Evolutionary conservation across 1,140 invertebrate genomes (phyloP).

Genomic region (Mamestra configurata): DNA sequence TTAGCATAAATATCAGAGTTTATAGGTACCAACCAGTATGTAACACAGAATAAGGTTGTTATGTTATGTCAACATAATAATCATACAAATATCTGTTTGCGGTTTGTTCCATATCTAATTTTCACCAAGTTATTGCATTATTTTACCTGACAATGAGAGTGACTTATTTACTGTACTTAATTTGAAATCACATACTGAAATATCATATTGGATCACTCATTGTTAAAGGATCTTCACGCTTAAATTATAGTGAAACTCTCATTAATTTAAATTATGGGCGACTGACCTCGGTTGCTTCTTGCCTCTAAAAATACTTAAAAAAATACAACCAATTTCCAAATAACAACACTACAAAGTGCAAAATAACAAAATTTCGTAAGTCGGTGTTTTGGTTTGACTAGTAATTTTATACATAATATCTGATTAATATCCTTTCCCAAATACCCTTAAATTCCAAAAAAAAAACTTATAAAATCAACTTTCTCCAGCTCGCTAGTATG

Average conservation of each 20-base stretch:
- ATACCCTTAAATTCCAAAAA: too few relatives aligned
- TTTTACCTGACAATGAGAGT: conserved; percentile 4
- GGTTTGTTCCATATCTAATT: conserved; percentile 38
- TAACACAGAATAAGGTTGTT: conserved; percentile 1
- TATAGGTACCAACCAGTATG: background rate
- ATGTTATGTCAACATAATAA: conserved; percentile 33
- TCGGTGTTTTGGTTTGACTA: too few relatives aligned
- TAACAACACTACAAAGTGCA: too few relatives aligned
- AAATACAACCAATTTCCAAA: too few relatives aligned
- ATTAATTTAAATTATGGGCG: background rate
- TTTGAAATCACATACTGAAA: background rate
- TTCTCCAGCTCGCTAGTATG: conserved; percentile 93
- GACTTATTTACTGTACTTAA: conserved; percentile 15
- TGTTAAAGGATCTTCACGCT: background rate
- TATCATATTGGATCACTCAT: too few relatives aligned
- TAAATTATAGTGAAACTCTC: too few relatives aligned
- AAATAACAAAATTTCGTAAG: too few relatives aligned
- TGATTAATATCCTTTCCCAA: too few relatives aligned
- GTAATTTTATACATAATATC: too few relatives aligned
- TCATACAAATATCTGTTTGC: conserved; percentile 36
- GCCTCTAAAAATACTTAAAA: too few relatives aligned
- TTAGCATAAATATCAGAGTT: too few relatives aligned
- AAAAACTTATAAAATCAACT: background rate
- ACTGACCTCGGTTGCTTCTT: too few relatives aligned
- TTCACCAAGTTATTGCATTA: conserved; percentile 24